Evolutionary conservation across 2,888 invertebrate genomes (phyloP), one percentile per base, ranked within the genome.

Genomic region (Desoria tigrina): DNA sequence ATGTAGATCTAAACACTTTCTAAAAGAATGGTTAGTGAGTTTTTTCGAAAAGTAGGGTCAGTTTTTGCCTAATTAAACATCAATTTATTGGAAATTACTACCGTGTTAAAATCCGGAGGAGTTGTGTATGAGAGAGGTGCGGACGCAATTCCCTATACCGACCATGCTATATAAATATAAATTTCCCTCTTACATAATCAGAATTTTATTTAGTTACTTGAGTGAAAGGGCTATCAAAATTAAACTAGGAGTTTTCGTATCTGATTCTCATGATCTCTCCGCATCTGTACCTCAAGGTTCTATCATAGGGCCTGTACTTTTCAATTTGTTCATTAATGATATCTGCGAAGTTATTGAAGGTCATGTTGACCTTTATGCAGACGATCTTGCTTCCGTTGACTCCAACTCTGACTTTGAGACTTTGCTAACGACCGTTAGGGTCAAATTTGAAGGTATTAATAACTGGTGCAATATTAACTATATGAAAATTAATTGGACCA

Each of bases 241-340:
- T 16, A 11, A 49, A 18, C 14, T 16, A 7, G 49, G 49, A 18
- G 18, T 18, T 49, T 49, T 49, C 18, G 18, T 49, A 7, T 49
- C 49, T 49, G 49, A 49, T 18, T 18, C 49, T 7, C 18, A 16
- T 49, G n/a, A 11, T 16, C 49, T 49, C 7, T 18, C 9, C 7
- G 11, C 14, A 16, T 49, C 49, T 21, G 49, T 49, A 9, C 49
- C 49, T 16, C 49, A 49, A 49, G 49, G 49, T 49, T 49, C 49
- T n/a, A 7, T 7, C 7, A 49, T 49, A 7, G 49, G 49, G 7
- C 49, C 49, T 18, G 21, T 49, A 16, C 49, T 49, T 16, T 49
- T 49, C 18, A 49, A n/a, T n/a, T n/a, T n/a, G n/a, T n/a, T n/a
- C n/a, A n/a, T n/a, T n/a, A n/a, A n/a, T n/a, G n/a, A n/a, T n/a